A percentile compares a stretch with the other conserved stretches of the same genome.
Evolutionary conservation across 2,113 vertebrate species (phyloP).

Genomic region (Columba livia): DNA sequence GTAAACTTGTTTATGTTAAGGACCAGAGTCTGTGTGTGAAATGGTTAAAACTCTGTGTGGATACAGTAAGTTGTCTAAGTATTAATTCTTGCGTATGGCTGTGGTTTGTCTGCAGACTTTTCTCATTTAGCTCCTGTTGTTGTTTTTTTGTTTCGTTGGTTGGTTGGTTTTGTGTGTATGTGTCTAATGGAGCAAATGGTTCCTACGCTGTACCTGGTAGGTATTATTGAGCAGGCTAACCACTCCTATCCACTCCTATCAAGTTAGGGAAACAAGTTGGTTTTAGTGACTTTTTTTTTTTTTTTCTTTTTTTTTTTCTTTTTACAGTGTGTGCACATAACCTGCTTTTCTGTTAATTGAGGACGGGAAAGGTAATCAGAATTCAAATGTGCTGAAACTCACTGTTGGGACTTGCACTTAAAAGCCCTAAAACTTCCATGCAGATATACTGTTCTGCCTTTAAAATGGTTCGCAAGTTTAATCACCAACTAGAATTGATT

Average conservation of each 20-base stretch:
- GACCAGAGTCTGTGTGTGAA: neutral
- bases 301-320: neutral
- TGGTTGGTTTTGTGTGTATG: no score
- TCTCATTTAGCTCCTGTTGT: neutral
- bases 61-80: neutral
- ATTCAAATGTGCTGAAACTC: slow-evolving; percentile 72
- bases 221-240: neutral
- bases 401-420: slow-evolving; percentile 68
- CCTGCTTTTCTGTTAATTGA: slow-evolving; percentile 70
- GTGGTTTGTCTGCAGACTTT: neutral
- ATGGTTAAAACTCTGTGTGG: neutral
- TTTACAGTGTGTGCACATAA: slow-evolving; percentile 65
- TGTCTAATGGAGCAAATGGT: neutral
- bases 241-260: neutral
- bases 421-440: slow-evolving; percentile 59
- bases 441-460: slow-evolving; percentile 27
- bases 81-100: neutral
- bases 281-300: neutral
- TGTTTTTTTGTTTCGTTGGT: neutral
- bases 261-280: neutral
- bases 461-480: slow-evolving; percentile 76
- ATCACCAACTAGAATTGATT: slow-evolving; percentile 63
- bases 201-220: neutral
- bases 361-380: slow-evolving; percentile 69
- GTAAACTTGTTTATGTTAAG: neutral